Evolutionary conservation across 2,797 vertebrate species (phyloP), one percentile per base, ranked within the genome.

Genomic region (Arctocebus calabarensis): DNA sequence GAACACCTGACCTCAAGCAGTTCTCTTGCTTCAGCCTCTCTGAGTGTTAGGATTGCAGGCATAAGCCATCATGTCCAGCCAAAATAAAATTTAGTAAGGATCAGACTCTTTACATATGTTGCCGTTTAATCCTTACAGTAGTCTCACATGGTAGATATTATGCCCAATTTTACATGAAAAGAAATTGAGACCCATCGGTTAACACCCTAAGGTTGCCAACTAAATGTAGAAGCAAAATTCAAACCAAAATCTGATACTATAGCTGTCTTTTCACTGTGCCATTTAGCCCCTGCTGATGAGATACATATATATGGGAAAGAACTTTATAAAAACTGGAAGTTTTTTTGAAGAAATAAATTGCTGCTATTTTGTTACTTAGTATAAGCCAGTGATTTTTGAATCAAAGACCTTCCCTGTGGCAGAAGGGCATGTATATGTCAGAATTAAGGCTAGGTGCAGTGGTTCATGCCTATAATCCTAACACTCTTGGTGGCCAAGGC

Each of bases 181-280:
- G 83, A 64, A 88, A 43, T 32, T 40, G 59, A 90, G 66, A 62
- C 62, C 40, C 34, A 34, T 3, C 77, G 52, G 61, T 83, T 94
- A 84, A 87, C 61, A 71, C 84, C 52, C 45, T 29, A 79, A 22
- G n/a, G n/a, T 85, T 89, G 70, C 43, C 64, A 89, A 37, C 34
- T 93, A 48, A 82, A 48, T 93, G 73, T 77, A 75, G 45, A 62
- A 75, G 40, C 52, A 91, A 84, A 57, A 86, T 89, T 79, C 55
- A 92, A 43, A 82, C 70, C 66, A 55, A 59, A 84, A 48, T 57
- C 25, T 13, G 37, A 1, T 9, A 57, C 20, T 25, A 32, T 45
- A 88, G 64, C 55, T 57, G 9, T 64, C 40, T 73, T 94, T 90
- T 61, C 16, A 5, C 57, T 79, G 1, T 88, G 62, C 12, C 62